phyloP scores from a whole-genome alignment of 2,888 invertebrate genomes.

The Lamproptera curius region DNA sequence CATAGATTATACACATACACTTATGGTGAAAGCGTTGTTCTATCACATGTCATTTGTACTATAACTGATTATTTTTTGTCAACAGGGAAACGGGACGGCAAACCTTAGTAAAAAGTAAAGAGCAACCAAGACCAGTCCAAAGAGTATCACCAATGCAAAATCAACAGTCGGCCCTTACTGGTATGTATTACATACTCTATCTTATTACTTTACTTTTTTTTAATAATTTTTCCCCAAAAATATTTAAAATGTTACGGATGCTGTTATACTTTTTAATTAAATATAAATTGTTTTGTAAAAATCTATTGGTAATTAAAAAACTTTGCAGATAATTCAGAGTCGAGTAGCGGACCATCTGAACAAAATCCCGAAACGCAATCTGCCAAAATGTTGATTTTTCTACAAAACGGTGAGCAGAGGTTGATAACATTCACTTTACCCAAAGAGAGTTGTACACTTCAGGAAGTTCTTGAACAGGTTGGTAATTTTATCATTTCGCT shows the following conservation, averaged over 20 bases:
- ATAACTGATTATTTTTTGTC: slow-evolving; percentile 18
- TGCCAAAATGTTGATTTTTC: slow-evolving; percentile 88
- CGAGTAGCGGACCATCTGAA: slow-evolving; percentile 56
- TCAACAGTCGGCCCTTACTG: slow-evolving; percentile 40
- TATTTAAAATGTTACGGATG: no score
- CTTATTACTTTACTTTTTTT: no score
- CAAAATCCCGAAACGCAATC: slow-evolving; percentile 79
- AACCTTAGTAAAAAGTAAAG: slow-evolving; percentile 68
- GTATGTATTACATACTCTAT: no score
- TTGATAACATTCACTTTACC: slow-evolving; percentile 90
- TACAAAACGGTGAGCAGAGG: slow-evolving; percentile 88
- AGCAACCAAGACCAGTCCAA: slow-evolving; percentile 66
- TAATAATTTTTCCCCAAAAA: no score
- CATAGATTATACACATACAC: no score
- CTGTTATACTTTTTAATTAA: no score
- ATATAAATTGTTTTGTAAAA: no score
- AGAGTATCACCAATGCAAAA: slow-evolving; percentile 70
- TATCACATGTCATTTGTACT: no score
- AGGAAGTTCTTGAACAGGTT: slow-evolving; percentile 89
- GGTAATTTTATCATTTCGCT: no score
- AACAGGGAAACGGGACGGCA: slow-evolving; percentile 62
- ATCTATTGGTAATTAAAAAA: slow-evolving; percentile 18
- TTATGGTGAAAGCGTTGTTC: no score
- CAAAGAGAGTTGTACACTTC: slow-evolving; percentile 88
- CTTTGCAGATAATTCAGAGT: slow-evolving; percentile 57